These are phyloP conservation scores for Liparis tanakae DNA, from an alignment of 2,797 vertebrate genomes.

Conservation along the genomic window DNA sequence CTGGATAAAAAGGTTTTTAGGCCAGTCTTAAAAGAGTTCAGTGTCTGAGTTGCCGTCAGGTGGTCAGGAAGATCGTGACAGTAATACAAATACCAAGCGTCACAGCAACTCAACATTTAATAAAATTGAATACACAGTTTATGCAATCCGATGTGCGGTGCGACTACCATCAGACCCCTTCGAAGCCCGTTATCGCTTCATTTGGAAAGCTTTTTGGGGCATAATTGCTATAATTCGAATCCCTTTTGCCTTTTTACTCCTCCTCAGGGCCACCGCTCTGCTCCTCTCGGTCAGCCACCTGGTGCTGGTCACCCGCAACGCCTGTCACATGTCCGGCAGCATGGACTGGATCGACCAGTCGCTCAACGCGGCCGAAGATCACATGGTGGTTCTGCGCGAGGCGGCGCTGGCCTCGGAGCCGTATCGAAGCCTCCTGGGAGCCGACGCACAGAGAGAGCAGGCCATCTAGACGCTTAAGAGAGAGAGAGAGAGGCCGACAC, in stretches of 20 bases:
- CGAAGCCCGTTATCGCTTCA: neutral
- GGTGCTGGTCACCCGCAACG: slow-evolving; percentile 95
- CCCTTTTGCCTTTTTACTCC: neutral
- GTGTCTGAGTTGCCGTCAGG: no score
- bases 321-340: slow-evolving; percentile 91
- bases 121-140: neutral
- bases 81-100: slow-evolving; percentile 10
- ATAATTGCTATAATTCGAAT: slow-evolving; percentile 12
- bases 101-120: slow-evolving; percentile 1
- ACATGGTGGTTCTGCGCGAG: slow-evolving; percentile 92
- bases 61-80: no score
- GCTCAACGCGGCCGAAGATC: slow-evolving; percentile 91
- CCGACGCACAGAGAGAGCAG: slow-evolving; percentile 88
- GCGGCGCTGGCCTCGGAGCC: slow-evolving; percentile 92
- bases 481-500: slow-evolving; percentile 2
- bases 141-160: neutral
- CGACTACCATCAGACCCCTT: neutral
- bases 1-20: no score
- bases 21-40: no score
- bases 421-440: slow-evolving; percentile 78
- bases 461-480: slow-evolving; percentile 83
- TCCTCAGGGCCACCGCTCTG: slow-evolving; percentile 89
- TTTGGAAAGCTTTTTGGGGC: neutral
- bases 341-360: slow-evolving; percentile 97
- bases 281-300: slow-evolving; percentile 95